A percentile compares a stretch with the other conserved stretches of the same genome.
phyloP scores from a whole-genome alignment of 64 coral and sea anemone species.

The Stylophora pistillata region DNA sequence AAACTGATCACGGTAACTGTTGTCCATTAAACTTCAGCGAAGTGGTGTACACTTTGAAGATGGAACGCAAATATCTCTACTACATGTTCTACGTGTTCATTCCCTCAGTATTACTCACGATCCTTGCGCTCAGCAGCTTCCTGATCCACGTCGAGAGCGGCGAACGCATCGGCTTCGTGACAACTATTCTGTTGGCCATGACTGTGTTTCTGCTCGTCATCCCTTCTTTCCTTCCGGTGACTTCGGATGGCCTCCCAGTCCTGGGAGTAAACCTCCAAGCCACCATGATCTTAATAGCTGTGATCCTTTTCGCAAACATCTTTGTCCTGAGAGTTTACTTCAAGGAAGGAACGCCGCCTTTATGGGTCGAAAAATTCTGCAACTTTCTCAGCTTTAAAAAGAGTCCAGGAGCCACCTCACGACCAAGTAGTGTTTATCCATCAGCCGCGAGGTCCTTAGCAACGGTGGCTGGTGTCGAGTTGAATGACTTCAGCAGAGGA shows the following conservation, averaged over 20 bases:
- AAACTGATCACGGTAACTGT: slow-evolving; percentile 12
- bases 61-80: neutral
- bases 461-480: neutral
- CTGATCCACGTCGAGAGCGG: neutral
- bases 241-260: neutral
- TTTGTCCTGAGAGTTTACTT: neutral
- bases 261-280: neutral
- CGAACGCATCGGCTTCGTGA: neutral
- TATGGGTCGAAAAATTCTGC: neutral
- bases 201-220: neutral
- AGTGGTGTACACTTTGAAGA: neutral
- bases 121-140: neutral
- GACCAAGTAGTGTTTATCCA: neutral
- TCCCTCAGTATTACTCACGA: neutral
- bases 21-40: slow-evolving; percentile 7
- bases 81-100: neutral
- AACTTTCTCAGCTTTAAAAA: neutral
- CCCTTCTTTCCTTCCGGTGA: neutral
- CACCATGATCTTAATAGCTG: neutral
- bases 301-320: neutral
- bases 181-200: neutral
- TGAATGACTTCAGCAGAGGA: neutral
- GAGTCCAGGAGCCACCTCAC: neutral
- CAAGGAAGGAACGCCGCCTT: neutral
- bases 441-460: neutral